Conservation (phyloP, 2,797 vertebrate species). For the Liparis tanakae region DNA sequence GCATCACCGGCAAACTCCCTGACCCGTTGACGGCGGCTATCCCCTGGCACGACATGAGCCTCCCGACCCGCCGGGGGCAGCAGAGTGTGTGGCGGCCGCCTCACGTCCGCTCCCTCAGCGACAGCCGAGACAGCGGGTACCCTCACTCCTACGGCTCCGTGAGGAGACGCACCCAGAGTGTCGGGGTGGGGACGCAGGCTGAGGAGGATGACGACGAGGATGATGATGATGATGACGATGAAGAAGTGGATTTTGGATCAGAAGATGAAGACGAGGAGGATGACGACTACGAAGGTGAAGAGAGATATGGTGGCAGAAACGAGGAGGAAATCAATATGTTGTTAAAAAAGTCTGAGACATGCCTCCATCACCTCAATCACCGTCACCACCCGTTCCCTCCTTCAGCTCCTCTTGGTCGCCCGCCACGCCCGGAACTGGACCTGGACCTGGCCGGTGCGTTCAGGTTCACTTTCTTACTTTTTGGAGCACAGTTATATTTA, state of each 20-base stretch:
- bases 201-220: constrained; percentile 56
- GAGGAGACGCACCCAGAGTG: constrained; percentile 74
- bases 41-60: constrained; percentile 73
- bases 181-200: constrained; percentile 71
- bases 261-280: constrained; percentile 58
- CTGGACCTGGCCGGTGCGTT: constrained; percentile 62
- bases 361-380: constrained; percentile 45
- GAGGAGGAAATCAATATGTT: constrained; percentile 32
- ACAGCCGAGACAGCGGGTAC: constrained; percentile 67
- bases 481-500: neutral
- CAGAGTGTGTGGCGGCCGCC: constrained; percentile 40
- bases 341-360: constrained; percentile 24
- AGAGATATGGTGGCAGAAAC: constrained; percentile 8
- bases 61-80: constrained; percentile 69
- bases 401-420: constrained; percentile 36
- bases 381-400: constrained; percentile 35
- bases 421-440: constrained; percentile 30
- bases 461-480: constrained; percentile 3
- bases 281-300: constrained; percentile 35
- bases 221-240: neutral
- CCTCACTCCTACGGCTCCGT: constrained; percentile 54
- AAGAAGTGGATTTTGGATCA: constrained; percentile 6
- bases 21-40: constrained; percentile 55
- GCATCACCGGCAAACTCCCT: constrained; percentile 71
- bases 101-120: constrained; percentile 72